These are phyloP conservation scores for Rhizomys pruinosus DNA, from an alignment of 2,113 vertebrate species.

Conservation along the genomic window DNA sequence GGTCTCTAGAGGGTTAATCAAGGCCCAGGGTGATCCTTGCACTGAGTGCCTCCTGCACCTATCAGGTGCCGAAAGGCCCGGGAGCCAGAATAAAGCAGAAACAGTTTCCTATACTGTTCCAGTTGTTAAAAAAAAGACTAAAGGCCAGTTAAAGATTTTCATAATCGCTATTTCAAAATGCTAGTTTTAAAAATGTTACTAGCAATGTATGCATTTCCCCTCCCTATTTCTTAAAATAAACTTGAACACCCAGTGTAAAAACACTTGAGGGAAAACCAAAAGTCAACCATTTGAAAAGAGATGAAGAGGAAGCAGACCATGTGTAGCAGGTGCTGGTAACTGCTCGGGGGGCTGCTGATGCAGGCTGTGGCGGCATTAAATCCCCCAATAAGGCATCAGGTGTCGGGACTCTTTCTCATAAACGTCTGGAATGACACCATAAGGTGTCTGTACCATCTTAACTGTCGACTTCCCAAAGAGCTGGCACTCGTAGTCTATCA, in stretches of 20 bases:
- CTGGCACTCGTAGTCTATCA: slow-evolving; percentile 98
- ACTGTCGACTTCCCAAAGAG: slow-evolving; percentile 96
- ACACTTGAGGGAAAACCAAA: slow-evolving; percentile 66
- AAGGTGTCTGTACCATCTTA: slow-evolving; percentile 98
- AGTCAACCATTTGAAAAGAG: slow-evolving; percentile 68
- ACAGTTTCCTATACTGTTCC: slow-evolving; percentile 68
- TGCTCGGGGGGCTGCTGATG: slow-evolving; percentile 72
- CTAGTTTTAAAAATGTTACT: slow-evolving; percentile 82
- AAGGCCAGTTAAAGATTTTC: slow-evolving; percentile 84
- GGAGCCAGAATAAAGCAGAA: slow-evolving; percentile 61
- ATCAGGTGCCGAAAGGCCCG: slow-evolving; percentile 57
- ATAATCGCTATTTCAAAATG: slow-evolving; percentile 85
- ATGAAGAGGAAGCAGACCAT: slow-evolving; percentile 65
- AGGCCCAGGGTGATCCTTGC: slow-evolving; percentile 51
- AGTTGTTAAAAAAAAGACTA: slow-evolving; percentile 82
- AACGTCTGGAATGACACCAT: slow-evolving; percentile 95
- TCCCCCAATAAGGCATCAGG: slow-evolving; percentile 95
- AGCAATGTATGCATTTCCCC: slow-evolving; percentile 68
- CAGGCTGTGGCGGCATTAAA: slow-evolving; percentile 66
- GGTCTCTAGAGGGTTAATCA: slow-evolving; percentile 59
- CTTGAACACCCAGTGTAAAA: slow-evolving; percentile 73
- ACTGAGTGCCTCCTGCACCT: slow-evolving; percentile 60
- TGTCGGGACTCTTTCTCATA: slow-evolving; percentile 95
- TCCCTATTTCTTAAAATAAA: slow-evolving; percentile 65
- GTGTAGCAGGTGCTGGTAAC: slow-evolving; percentile 70